Percentiles rank a stretch among this genome's conserved stretches.
phyloP scores from a whole-genome alignment of 2,888 invertebrate genomes.

The Nudaria mundana region DNA sequence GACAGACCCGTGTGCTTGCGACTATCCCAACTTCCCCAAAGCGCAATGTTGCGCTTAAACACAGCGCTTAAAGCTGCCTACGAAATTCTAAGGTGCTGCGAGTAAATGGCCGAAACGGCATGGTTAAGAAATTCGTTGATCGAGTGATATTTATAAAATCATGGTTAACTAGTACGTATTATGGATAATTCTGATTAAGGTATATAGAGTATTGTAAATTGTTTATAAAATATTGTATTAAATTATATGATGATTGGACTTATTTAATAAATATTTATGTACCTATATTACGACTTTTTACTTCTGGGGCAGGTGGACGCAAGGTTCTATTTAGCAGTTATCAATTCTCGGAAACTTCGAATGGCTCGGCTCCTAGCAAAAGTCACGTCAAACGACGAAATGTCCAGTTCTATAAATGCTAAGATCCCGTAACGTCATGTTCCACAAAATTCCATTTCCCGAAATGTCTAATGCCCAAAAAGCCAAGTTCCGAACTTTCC shows the following conservation, averaged over 20 bases:
- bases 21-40: slow-evolving; percentile 64
- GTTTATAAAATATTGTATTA: slow-evolving; percentile 7
- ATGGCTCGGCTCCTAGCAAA: too few species aligned
- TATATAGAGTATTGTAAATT: slow-evolving; percentile 19
- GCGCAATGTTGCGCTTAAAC: slow-evolving; percentile 63
- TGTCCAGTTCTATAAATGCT: too few species aligned
- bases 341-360: too few species aligned
- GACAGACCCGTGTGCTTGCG: slow-evolving; percentile 69
- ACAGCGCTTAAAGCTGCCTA: slow-evolving; percentile 39
- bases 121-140: background rate
- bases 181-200: slow-evolving; percentile 29
- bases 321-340: too few species aligned
- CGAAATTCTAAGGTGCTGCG: slow-evolving; percentile 47
- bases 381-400: too few species aligned
- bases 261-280: slow-evolving; percentile 1
- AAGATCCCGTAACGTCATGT: too few species aligned
- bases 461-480: too few species aligned
- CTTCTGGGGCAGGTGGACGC: background rate
- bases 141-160: background rate
- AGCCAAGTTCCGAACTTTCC: too few species aligned
- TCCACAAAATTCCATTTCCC: too few species aligned
- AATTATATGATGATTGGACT: slow-evolving; percentile 16
- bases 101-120: too few species aligned
- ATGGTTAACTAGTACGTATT: slow-evolving; percentile 17
- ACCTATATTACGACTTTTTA: background rate